These are phyloP conservation scores for Allygus modestus DNA, from an alignment of 2,888 invertebrate species.

Conservation along the genomic window DNA sequence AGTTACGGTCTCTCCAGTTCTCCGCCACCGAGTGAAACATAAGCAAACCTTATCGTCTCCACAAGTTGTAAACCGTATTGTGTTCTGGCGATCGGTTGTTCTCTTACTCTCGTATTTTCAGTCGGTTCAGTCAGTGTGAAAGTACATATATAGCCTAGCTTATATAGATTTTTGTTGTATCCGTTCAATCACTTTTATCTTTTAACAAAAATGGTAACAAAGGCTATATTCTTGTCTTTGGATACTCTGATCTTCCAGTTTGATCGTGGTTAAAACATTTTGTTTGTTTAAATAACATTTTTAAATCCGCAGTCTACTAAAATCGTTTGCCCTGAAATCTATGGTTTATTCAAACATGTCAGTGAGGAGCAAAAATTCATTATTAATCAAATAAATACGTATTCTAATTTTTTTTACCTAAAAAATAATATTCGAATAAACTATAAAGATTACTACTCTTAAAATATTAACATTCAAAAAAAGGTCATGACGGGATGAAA, in stretches of 20 bases:
- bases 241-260: neutral
- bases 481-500: no score
- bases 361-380: no score
- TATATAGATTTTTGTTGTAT: neutral
- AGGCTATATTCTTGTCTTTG: neutral
- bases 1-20: neutral
- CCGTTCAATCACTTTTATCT: neutral
- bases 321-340: no score
- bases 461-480: no score
- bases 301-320: no score
- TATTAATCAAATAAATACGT: no score
- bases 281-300: no score
- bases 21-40: constrained; percentile 13
- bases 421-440: no score
- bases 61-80: neutral
- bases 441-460: no score
- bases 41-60: neutral
- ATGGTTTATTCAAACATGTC: no score
- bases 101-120: neutral
- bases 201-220: neutral
- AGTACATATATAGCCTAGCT: constrained; percentile 5
- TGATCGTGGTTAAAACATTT: no score
- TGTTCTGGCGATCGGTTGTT: constrained; percentile 32
- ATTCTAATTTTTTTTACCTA: no score
- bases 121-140: constrained; percentile 6